Conservation (phyloP, 2,888 invertebrate genomes). For the Pharmacophagus antenor region DNA sequence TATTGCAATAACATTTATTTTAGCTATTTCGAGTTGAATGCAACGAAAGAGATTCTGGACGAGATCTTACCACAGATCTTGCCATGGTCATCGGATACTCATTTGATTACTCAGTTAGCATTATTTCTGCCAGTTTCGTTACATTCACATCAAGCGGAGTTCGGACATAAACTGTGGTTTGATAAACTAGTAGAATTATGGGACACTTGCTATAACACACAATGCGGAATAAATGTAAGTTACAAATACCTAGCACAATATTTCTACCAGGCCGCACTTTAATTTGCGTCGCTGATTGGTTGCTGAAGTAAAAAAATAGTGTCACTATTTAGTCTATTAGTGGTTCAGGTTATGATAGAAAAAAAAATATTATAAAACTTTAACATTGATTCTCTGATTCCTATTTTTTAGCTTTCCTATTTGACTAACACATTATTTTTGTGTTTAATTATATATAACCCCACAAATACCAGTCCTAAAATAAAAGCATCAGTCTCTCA, state of each 20-base stretch:
- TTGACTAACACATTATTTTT: too few species aligned
- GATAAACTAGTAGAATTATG: slow-evolving; percentile 88
- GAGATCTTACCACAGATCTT: slow-evolving; percentile 90
- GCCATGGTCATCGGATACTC: slow-evolving; percentile 83
- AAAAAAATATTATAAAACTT: too few species aligned
- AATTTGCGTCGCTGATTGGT: too few species aligned
- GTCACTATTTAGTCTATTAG: too few species aligned
- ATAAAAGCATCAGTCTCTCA: too few species aligned
- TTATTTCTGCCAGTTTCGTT: slow-evolving; percentile 89
- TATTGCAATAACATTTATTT: slow-evolving; percentile 33
- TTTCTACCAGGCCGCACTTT: too few species aligned
- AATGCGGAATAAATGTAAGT: slow-evolving; percentile 81
- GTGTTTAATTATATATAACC: too few species aligned
- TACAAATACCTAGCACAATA: not conserved
- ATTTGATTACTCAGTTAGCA: slow-evolving; percentile 83
- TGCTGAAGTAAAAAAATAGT: too few species aligned
- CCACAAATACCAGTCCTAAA: too few species aligned
- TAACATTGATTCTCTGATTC: too few species aligned
- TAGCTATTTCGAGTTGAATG: slow-evolving; percentile 86
- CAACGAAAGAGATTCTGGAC: slow-evolving; percentile 92
- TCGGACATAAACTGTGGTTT: slow-evolving; percentile 89
- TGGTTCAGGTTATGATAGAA: too few species aligned
- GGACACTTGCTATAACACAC: slow-evolving; percentile 87
- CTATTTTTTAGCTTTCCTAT: too few species aligned
- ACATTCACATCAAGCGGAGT: slow-evolving; percentile 80